Evolutionary conservation across 2,888 invertebrate genomes (phyloP), one percentile per base, ranked within the genome.

Genomic region (Panzeria rudis): DNA sequence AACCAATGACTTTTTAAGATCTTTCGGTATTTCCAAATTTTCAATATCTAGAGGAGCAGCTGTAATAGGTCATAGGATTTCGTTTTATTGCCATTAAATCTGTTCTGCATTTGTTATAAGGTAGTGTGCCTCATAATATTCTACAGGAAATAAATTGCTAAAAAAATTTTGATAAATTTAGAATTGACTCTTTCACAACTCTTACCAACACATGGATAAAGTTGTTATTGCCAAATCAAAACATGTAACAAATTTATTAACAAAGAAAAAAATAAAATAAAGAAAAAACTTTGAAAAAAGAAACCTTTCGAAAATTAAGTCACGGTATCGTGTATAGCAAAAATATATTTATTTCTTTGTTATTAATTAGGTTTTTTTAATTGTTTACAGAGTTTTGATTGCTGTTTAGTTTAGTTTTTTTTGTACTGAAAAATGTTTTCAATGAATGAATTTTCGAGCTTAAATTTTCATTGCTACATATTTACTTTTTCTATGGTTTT

Each of bases 221-320:
- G 32, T 54, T 44, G n/a, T 78, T 71, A 38, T 64, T 79, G 71
- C 52, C 69, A 71, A 71, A 76, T 75, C 38, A 71, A 62, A 44
- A 56, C 66, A 41, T 54, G 64, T 64, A 72, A 79, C 1, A 25
- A 54, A 35, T 41, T 50, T 35, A 25, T 56, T 44, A 35, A 32
- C 11, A 68, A 71, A 72, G 23, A 71, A 56, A 69, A 62, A 64
- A 15, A n/a, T 35, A n/a, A 9, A 41, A 11, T 38, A 76, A 66
- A n/a, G n/a, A n/a, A n/a, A 77, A 29, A 68, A 20, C 7, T 38
- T 20, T 29, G 25, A 35, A 38, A 68, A 82, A 77, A 38, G 50
- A 68, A 79, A 69, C 78, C 75, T 80, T 75, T 56, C 38, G 56
- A 80, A 69, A 64, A 64, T 84, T 54, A 83, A 84, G 75, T 75